A percentile compares a stretch with the other conserved stretches of the same genome.
Evolutionary conservation across 2,888 invertebrate genomes (phyloP).

Genomic region (Drosophila setosimentum): DNA sequence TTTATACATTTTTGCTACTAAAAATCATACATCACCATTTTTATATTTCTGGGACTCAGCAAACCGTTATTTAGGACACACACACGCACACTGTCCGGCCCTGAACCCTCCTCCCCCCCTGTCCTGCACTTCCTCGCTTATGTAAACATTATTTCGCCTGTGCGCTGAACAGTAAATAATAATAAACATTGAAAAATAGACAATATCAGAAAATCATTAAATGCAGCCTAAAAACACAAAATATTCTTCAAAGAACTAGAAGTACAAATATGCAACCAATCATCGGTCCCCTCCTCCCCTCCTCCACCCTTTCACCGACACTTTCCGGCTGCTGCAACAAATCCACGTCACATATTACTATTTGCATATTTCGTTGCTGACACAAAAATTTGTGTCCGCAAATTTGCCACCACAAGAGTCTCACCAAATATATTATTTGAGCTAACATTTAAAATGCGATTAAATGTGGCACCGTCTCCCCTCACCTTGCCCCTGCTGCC

Average conservation of each 20-base stretch:
- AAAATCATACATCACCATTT: constrained; percentile 28
- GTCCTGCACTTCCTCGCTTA: not conserved
- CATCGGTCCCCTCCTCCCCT: not conserved
- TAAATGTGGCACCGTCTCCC: constrained; percentile 33
- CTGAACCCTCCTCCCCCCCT: not conserved
- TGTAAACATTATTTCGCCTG: constrained; percentile 16
- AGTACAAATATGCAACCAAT: constrained; percentile 17
- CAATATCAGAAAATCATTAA: constrained; percentile 30
- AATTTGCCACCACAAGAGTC: constrained; percentile 24
- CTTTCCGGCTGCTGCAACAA: constrained; percentile 7
- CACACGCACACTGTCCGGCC: not conserved
- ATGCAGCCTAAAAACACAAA: constrained; percentile 42
- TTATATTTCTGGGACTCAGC: constrained; percentile 29
- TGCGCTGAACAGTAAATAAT: constrained; percentile 33
- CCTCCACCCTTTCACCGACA: not conserved
- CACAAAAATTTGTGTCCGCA: constrained; percentile 42
- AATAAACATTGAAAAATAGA: constrained; percentile 48
- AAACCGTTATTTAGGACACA: constrained; percentile 31
- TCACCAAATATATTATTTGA: constrained; percentile 34
- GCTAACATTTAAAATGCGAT: constrained; percentile 59
- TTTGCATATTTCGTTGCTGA: constrained; percentile 56
- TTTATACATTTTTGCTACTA: constrained; percentile 12
- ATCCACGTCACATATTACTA: constrained; percentile 15
- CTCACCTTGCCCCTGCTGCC: not conserved
- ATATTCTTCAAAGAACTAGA: constrained; percentile 32